Percentiles rank a stretch among this genome's conserved stretches.
phyloP scores from a whole-genome alignment of 2,797 vertebrate genomes.

The Momotus momota region DNA sequence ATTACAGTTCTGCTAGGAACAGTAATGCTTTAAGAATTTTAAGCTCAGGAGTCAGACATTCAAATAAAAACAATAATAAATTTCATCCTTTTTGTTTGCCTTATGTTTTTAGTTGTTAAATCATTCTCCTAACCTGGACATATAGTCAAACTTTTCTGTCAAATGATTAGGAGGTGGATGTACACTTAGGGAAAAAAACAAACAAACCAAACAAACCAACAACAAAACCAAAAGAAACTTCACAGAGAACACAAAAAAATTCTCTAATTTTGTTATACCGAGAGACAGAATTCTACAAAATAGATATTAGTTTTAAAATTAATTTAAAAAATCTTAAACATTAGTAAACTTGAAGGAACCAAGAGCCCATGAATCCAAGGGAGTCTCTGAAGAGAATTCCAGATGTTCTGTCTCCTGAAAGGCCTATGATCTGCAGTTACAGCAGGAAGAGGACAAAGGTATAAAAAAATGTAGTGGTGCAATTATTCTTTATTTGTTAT shows the following conservation, averaged over 20 bases:
- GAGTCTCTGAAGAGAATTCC: not conserved
- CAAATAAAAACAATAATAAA: conserved; percentile 1
- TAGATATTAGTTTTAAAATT: not conserved
- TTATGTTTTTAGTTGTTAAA: not conserved
- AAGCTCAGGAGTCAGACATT: not conserved
- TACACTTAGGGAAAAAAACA: not conserved
- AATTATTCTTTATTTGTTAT: not conserved
- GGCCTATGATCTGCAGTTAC: not conserved
- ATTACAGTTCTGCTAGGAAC: conserved; percentile 19
- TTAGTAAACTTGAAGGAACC: not conserved
- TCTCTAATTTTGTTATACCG: not conserved
- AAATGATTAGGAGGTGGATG: not conserved
- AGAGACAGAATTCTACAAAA: not conserved
- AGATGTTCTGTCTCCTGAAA: not conserved
- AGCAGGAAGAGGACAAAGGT: not conserved
- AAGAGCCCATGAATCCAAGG: not conserved
- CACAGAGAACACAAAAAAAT: not conserved
- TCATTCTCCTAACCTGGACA: not conserved
- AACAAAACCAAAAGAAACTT: fast-evolving
- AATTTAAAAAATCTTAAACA: not conserved
- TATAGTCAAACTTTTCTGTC: not conserved
- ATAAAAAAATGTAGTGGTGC: not conserved
- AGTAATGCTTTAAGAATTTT: not conserved
- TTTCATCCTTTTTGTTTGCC: not conserved
- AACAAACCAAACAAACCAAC: not conserved